Base-by-base conservation (phyloP, 2,113 vertebrate genomes). In the Porphyrio hochstetteri region DNA sequence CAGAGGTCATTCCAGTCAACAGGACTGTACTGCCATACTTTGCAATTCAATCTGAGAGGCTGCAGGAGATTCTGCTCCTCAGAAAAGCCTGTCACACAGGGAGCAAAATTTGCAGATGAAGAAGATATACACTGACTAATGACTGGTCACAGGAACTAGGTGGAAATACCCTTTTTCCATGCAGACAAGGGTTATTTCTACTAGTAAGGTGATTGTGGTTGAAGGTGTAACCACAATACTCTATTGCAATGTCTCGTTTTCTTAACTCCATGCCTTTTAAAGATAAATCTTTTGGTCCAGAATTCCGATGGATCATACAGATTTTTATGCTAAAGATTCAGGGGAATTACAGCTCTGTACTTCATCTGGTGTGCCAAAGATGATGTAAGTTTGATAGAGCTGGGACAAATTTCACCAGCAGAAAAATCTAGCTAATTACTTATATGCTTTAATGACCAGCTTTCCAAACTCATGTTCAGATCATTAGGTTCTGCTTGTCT, bases 1-100 rank as follows among this genome's bases (percentile, higher is more conserved):
- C 71, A 92, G 87, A 96, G 96, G 92, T 95, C 93, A 95, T 72
- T 86, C 53, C 87, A 96, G 84, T 79, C 92, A 93, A 74, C 90
- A 82, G 0, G 11, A 28, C 76, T 93, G 53, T 28, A n/a, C 67
- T 92, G 84, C 46, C 87, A 72, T 31, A 57, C 42, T 71, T 84
- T 67, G 78, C 76, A 91, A 75, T 92, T 88, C 82, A 74, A 3
- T 76, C 88, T 59, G 86, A 77, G 81, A 44, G 25, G 33, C 1
- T 76, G 44, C 40, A 56, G 23, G 38, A 88, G 61, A 76, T 63
- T 79, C 53, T 79, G 36, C 6, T 84, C 52, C 65, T 79, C 35
- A 79, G 65, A 69, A 94, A 92, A 86, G 7, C 25, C 60, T 40
- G 40, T 57, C 0, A 1, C 35, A 46, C 40, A 69, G n/a, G 20